Evolutionary conservation across 2,797 vertebrate species (phyloP).

Genomic region (Rhynchonycteris naso): DNA sequence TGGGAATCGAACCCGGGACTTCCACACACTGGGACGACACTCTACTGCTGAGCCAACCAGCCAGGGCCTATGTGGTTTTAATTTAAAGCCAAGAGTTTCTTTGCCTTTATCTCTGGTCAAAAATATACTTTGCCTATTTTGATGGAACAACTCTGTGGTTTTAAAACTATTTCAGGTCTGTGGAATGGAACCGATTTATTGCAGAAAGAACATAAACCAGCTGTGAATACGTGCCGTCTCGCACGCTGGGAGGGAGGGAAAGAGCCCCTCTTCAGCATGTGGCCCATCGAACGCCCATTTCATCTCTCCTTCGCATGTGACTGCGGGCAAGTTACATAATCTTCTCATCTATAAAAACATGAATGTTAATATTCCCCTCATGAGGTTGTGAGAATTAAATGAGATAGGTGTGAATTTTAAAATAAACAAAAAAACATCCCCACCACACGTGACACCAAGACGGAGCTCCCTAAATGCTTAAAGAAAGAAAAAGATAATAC

Average conservation of each 20-base stretch:
- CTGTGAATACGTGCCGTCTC: not conserved
- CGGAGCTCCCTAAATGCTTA: not conserved
- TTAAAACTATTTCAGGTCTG: not conserved
- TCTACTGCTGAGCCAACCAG: no score
- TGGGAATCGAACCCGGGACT: no score
- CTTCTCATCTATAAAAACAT: not conserved
- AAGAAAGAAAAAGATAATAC: not conserved
- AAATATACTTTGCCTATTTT: not conserved
- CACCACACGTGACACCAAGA: not conserved
- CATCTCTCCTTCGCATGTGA: not conserved
- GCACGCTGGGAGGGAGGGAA: not conserved
- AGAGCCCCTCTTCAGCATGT: not conserved
- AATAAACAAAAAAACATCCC: not conserved
- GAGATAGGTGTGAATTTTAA: not conserved
- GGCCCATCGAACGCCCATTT: not conserved
- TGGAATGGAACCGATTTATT: not conserved
- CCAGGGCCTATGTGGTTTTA: not conserved
- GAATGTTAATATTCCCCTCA: not conserved
- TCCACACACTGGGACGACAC: no score
- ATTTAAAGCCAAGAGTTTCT: not conserved
- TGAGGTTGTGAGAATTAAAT: not conserved
- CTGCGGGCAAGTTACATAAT: not conserved
- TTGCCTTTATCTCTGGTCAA: constrained; percentile 12
- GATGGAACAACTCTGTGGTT: not conserved
- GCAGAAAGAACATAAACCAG: not conserved